Evolutionary conservation across 2,113 vertebrate species (phyloP), one percentile per base, ranked within the genome.

Genomic region (Lates calcarifer): DNA sequence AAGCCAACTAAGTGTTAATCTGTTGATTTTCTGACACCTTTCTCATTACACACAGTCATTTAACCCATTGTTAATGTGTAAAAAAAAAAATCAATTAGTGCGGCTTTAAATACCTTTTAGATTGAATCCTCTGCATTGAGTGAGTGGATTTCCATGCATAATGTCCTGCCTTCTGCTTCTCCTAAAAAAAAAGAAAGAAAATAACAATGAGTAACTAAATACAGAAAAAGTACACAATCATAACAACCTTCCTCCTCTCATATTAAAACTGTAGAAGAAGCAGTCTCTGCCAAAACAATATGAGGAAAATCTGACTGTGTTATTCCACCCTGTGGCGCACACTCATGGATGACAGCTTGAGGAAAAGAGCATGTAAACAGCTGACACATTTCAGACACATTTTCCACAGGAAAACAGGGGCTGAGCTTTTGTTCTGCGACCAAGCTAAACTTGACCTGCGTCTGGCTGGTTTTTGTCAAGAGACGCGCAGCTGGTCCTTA

Each of bases 121-220:
- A 86, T 99, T 99, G 94, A 98, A 99, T 80, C 98, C 98, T 93
- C 97, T 93, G 89, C 98, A 99, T 35, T 99, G 97, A 49, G 97
- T 98, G 89, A 99, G 92, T 73, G 98, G 98, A 83, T 99, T 99
- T 81, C 98, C 98, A 76, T 99, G 96, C 92, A 97, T 97, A 69
- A 99, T 95, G 0, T 99, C 98, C 94, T 99, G 98, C 91, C 98
- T 95, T 74, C 98, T 96, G 94, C 97, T 99, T 83, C 98, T 96
- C 94, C 98, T 99, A 53, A 33, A 74, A 78, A 61, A 74, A 62
- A 47, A n/a, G 3, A 86, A 35, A 69, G 13, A 41, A 53, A 56
- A 61, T 31, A 51, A 37, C 3, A 56, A 43, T 24, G 7, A 37
- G 51, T n/a, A 77, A 29, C 51, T 57, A 56, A 75, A 74, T 61